Evolutionary conservation across 2,797 vertebrate genomes (phyloP).

Genomic region (Euphonia xanthogaster): DNA sequence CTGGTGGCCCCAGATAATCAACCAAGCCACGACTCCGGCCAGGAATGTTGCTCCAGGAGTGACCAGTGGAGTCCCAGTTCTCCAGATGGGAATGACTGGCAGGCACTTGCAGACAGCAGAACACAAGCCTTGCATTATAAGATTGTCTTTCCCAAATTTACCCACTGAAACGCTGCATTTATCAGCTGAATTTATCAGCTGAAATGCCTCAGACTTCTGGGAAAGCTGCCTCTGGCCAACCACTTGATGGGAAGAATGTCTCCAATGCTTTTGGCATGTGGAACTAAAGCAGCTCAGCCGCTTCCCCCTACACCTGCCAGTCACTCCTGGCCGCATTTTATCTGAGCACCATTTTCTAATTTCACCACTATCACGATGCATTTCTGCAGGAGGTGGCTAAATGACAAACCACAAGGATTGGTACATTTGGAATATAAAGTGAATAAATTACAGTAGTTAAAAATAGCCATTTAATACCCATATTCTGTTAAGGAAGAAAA

Average conservation of each 20-base stretch:
- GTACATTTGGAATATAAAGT: neutral
- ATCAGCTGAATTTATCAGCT: slow-evolving; percentile 41
- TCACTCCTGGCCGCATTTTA: slow-evolving; percentile 8
- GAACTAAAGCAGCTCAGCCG: neutral
- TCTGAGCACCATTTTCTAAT: slow-evolving; percentile 27
- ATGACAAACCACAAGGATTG: neutral
- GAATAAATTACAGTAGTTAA: neutral
- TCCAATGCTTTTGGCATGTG: neutral
- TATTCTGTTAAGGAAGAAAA: neutral
- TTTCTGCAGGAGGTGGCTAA: neutral
- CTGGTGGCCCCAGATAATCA: neutral
- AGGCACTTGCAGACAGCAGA: neutral
- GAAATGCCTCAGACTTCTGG: slow-evolving; percentile 29
- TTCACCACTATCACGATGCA: neutral
- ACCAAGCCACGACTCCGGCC: neutral
- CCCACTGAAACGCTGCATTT: neutral
- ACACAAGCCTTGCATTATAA: neutral
- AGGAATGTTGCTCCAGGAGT: neutral
- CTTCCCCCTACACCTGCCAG: slow-evolving; percentile 1
- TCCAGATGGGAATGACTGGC: neutral
- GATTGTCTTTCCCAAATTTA: neutral
- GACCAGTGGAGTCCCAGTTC: neutral
- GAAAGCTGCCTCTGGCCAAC: slow-evolving; percentile 17
- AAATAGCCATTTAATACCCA: neutral
- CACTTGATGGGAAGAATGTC: neutral